phyloP scores from a whole-genome alignment of 53 echinoderm and acorn worm species.

The Holothuria leucospilota region DNA sequence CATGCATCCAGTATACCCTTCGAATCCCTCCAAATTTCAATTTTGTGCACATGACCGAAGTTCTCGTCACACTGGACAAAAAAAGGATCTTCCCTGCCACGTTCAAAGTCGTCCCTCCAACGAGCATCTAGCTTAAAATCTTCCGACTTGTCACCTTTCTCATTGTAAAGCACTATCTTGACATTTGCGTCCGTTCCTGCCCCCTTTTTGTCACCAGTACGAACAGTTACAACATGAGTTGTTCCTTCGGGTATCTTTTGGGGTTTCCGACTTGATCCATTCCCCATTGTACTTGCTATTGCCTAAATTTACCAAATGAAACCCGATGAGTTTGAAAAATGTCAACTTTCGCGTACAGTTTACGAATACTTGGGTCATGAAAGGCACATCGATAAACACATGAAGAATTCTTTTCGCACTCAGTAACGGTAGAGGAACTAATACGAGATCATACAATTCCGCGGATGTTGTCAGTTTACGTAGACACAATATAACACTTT shows the following conservation, averaged over 20 bases:
- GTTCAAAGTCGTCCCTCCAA: conserved; percentile 84
- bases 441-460: too few species aligned
- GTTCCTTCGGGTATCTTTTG: conserved; percentile 21
- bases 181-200: conserved; percentile 87
- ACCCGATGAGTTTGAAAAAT: too few species aligned
- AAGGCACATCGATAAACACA: too few species aligned
- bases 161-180: conserved; percentile 69
- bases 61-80: conserved; percentile 68
- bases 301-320: too few species aligned
- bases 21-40: conserved; percentile 82
- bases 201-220: conserved; percentile 84
- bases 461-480: too few species aligned
- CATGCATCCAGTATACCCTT: conserved; percentile 63
- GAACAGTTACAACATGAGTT: conserved; percentile 61
- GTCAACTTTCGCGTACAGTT: too few species aligned
- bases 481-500: too few species aligned
- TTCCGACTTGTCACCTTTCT: conserved; percentile 60
- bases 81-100: conserved; percentile 68
- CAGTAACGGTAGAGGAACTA: too few species aligned
- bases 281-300: neutral
- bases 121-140: conserved; percentile 68
- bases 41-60: conserved; percentile 68
- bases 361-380: too few species aligned
- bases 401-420: too few species aligned
- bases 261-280: neutral